Evolutionary conservation across 2,888 invertebrate genomes (phyloP), one percentile per base, ranked within the genome.

Genomic region (Operophtera brumata): DNA sequence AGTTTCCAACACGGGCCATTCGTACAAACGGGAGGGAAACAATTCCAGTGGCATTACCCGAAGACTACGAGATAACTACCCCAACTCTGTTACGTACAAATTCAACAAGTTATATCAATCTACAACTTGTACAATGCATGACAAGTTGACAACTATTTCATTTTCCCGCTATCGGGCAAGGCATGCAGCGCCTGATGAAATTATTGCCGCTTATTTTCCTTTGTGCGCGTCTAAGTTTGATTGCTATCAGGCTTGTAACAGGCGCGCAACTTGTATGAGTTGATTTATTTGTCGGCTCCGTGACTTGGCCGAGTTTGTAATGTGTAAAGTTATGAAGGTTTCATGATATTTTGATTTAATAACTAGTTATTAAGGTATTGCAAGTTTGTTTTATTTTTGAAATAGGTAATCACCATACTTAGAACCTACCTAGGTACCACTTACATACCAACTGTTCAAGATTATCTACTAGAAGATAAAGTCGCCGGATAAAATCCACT

Each of bases 131-230:
- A 25, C 39, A 32, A 40, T 12, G 35, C 47, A 47, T 37, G 44
- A 44, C 47, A 34, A 28, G 14, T 39, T 47, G 44, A 46, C 52
- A 50, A 50, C 51, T 45, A 59, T 48, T 51, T 30, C 28, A 41
- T 48, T 48, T 35, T 25, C 41, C 26, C 25, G 46, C 25, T 52
- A 43, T 46, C 13, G 13, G 26, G 49, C 44, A 12, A 35, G 47
- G 47, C 37, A 48, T 26, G 47, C 42, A 46, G 53, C 52, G 44
- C 62, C 57, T 62, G 51, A 56, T 54, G 47, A n/a, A 55, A 47
- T 57, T 57, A 53, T 53, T 34, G 36, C 47, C 37, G 58, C 55
- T 47, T 49, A 39, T 50, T 49, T 47, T 39, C 32, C 49, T 45
- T 52, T 48, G 36, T 36, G 47, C 50, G 45, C 47, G 40, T 48